Base-by-base conservation (phyloP, 2,113 vertebrate species). In the Psammodynastes pulverulentus region DNA sequence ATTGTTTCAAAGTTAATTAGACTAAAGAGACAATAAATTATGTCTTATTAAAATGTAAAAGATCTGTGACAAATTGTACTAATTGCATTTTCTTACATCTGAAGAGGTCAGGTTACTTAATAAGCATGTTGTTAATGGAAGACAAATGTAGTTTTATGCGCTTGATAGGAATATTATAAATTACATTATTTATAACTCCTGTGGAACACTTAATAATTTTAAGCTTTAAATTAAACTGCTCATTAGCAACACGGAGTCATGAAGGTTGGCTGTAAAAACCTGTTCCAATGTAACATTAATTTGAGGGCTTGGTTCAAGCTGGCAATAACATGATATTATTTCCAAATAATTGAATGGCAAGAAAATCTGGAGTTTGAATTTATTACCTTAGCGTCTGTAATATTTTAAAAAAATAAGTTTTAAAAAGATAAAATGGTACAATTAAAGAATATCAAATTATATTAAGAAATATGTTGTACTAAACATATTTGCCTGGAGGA, bases 21-120 rank as follows among this genome's bases (percentile, higher is more conserved):
- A 96, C 96, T 97, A 97, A 98, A 97, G 95, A 97, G 97, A 96
- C 96, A 97, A 97, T 97, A 98, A 97, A 98, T 97, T 98, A 97
- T 91, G 93, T 96, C 97, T 97, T 98, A 97, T 97, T 97, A 97
- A 97, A 96, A 92, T 97, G 95, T 97, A 97, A 97, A 97, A 96
- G 97, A 97, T 95, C 97, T 97, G 97, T 97, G 97, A 97, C 97
- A 98, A 97, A 98, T 97, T 97, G 97, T 92, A 93, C 94, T 98
- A 97, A 98, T 97, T 97, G 96, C 94, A 95, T 95, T 95, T 95
- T 97, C 96, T 97, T 95, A 94, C 92, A 96, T 97, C 96, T 97
- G 96, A 97, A 97, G 97, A 97, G 97, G 97, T 97, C 97, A 98
- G 91, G 67, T 95, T 96, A 91, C 96, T 97, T 97, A 93, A 97